phyloP scores from a whole-genome alignment of 2,888 invertebrate species.

The Suillia variegata region DNA sequence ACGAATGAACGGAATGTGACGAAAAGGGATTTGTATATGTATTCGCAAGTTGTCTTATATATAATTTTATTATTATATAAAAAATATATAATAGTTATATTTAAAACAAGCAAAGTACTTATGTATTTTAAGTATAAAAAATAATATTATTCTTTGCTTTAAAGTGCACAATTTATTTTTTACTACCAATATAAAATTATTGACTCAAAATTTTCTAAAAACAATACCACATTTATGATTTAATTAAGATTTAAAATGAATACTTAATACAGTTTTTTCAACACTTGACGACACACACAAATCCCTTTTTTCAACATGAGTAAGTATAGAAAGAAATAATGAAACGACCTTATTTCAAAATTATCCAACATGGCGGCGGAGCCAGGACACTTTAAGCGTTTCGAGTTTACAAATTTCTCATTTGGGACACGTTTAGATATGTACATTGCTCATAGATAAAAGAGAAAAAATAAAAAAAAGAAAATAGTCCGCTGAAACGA shows the following conservation, averaged over 20 bases:
- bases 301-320: conserved; percentile 22
- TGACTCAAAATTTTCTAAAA: too few species aligned
- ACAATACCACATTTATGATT: too few species aligned
- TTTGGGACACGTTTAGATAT: conserved; percentile 19
- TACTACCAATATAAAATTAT: too few species aligned
- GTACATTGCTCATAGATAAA: conserved; percentile 51
- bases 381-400: conserved; percentile 5
- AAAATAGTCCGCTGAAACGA: conserved; percentile 58
- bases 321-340: conserved; percentile 44
- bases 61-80: too few species aligned
- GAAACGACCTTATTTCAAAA: conserved; percentile 45
- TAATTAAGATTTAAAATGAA: too few species aligned
- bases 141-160: too few species aligned
- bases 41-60: too few species aligned
- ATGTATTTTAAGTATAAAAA: too few species aligned
- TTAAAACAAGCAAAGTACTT: too few species aligned
- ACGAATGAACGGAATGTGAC: conserved; percentile 2
- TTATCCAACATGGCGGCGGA: conserved; percentile 9
- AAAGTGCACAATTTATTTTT: too few species aligned
- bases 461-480: conserved; percentile 51
- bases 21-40: conserved; percentile 22
- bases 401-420: conserved; percentile 2
- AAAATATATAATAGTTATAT: too few species aligned
- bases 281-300: conserved; percentile 10
- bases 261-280: too few species aligned